Percentiles rank a stretch among this genome's conserved stretches.
Conservation (phyloP, 2,113 vertebrate genomes). For the Aegypius monachus region DNA sequence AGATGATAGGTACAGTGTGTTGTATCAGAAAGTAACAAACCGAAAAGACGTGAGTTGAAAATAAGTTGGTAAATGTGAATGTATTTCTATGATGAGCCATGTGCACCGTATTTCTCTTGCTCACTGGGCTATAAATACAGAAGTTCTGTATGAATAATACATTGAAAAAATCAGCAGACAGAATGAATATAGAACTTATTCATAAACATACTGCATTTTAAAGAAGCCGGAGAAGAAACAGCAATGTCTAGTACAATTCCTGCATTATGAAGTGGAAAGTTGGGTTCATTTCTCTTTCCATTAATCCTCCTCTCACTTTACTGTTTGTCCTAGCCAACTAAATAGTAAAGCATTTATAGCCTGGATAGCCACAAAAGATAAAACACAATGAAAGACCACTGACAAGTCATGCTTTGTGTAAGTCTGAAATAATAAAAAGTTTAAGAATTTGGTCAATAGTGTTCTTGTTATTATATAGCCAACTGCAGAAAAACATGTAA, state of each 20-base stretch:
- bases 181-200: background rate
- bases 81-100: background rate
- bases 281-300: slow-evolving; percentile 13
- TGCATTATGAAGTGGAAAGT: background rate
- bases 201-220: background rate
- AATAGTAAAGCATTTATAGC: background rate
- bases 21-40: background rate
- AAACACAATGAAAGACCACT: background rate
- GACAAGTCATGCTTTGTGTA: background rate
- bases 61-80: background rate
- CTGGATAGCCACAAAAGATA: background rate
- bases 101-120: background rate
- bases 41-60: background rate
- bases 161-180: background rate
- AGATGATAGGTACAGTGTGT: background rate
- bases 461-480: background rate
- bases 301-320: background rate
- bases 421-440: background rate
- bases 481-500: background rate
- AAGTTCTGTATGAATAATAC: background rate
- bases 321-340: background rate
- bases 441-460: background rate
- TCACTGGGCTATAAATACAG: background rate
- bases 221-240: background rate
- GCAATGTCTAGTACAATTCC: background rate